A percentile compares a stretch with the other conserved stretches of the same genome.
These are phyloP conservation scores for Drosophila asahinai DNA, from an alignment of 1,140 invertebrate genomes.

Conservation along the genomic window DNA sequence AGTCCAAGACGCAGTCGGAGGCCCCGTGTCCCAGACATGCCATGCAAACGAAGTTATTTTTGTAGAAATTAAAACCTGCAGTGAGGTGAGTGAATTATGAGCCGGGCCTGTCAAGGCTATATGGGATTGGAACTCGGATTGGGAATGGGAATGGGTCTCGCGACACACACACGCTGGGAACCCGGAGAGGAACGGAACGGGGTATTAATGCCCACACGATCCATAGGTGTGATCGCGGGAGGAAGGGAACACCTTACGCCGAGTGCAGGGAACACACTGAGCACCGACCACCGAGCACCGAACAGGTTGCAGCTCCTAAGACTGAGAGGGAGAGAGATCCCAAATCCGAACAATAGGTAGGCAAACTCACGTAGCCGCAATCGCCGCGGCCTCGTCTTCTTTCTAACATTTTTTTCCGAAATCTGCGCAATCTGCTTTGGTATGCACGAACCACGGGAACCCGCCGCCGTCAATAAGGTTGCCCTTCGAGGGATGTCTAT, in stretches of 20 bases:
- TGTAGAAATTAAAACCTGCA: conserved; percentile 82
- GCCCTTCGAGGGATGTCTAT: conserved; percentile 6
- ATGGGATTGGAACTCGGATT: conserved; percentile 22
- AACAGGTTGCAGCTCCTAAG: conserved; percentile 68
- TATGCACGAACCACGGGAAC: conserved; percentile 60
- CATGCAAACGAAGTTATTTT: conserved; percentile 81
- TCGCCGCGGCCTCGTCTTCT: conserved; percentile 47
- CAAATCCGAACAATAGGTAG: conserved; percentile 70
- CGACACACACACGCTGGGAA: conserved; percentile 72
- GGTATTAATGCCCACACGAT: conserved; percentile 38
- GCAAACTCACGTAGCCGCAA: conserved; percentile 74
- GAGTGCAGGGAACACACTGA: conserved; percentile 49
- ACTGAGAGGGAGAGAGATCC: neutral
- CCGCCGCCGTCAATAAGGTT: conserved; percentile 68
- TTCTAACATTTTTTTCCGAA: conserved; percentile 77
- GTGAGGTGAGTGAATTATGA: conserved; percentile 83
- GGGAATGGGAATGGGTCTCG: conserved; percentile 36
- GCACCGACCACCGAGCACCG: conserved; percentile 1
- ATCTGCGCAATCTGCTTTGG: conserved; percentile 79
- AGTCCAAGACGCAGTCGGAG: conserved; percentile 14
- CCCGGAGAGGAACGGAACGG: conserved; percentile 23
- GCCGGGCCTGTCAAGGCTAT: conserved; percentile 73
- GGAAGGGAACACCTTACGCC: conserved; percentile 69
- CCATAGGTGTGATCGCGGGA: conserved; percentile 68
- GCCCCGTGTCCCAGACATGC: conserved; percentile 42